phyloP scores from a whole-genome alignment of 1,140 invertebrate species.

The Holotrichia oblita region DNA sequence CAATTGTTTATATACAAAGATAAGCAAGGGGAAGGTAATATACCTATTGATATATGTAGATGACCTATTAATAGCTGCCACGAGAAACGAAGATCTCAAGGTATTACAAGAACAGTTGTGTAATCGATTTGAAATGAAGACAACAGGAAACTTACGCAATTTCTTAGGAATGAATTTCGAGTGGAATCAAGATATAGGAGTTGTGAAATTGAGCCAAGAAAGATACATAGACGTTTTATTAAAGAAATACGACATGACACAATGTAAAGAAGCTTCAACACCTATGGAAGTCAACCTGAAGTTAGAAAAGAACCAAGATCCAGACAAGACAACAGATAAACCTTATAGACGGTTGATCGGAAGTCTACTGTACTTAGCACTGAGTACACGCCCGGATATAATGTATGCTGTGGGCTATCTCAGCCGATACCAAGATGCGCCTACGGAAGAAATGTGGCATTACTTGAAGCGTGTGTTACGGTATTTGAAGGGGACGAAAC shows the following conservation, averaged over 20 bases:
- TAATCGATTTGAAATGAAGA: background rate
- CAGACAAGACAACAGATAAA: background rate
- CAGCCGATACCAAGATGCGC: background rate
- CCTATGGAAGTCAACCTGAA: background rate
- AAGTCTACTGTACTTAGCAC: background rate
- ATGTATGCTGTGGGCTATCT: background rate
- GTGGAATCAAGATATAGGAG: background rate
- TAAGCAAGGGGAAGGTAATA: background rate
- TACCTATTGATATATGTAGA: constrained; percentile 5
- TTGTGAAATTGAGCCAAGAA: background rate
- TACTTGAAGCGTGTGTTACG: background rate
- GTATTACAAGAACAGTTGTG: background rate
- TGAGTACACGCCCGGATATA: background rate
- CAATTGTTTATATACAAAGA: constrained; percentile 10
- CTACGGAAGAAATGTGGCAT: background rate
- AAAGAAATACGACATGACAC: background rate
- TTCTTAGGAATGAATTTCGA: background rate
- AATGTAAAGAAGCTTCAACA: background rate
- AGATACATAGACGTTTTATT: background rate
- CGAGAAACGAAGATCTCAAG: background rate
- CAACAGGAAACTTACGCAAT: background rate
- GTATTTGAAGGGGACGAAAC: background rate
- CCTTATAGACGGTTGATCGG: background rate
- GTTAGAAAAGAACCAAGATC: background rate
- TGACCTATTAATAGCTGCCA: background rate